phyloP scores from a whole-genome alignment of 2,113 vertebrate genomes.

The Nannospalax galili region DNA sequence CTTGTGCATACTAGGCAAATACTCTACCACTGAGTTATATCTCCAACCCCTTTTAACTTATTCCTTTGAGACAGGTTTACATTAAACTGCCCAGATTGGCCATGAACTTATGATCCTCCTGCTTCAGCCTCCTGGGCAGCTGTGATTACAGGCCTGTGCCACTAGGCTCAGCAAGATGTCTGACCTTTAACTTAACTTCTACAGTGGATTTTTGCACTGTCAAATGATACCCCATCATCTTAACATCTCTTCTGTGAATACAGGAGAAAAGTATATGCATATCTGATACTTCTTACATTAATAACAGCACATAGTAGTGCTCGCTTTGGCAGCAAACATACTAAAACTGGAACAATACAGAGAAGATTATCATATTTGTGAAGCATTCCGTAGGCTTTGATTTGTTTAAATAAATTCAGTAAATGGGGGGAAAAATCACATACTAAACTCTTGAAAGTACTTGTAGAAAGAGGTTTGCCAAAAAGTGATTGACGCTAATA shows the following conservation, averaged over 20 bases:
- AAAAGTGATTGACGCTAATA: slow-evolving; percentile 30
- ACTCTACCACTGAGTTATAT: not conserved
- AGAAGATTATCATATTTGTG: too few relatives aligned
- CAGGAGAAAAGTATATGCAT: not conserved
- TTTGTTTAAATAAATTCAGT: not conserved
- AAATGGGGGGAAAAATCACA: not conserved
- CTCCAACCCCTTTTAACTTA: not conserved
- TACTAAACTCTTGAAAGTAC: slow-evolving; percentile 29
- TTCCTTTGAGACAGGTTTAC: not conserved
- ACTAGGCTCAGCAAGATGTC: not conserved
- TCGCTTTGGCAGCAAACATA: too few relatives aligned
- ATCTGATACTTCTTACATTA: slow-evolving; percentile 3
- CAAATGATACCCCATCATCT: not conserved
- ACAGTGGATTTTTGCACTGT: not conserved
- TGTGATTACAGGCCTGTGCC: not conserved
- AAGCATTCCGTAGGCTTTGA: too few relatives aligned
- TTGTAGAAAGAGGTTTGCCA: not conserved
- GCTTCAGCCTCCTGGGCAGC: not conserved
- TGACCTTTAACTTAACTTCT: not conserved
- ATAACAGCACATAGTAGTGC: too few relatives aligned
- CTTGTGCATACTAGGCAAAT: not conserved
- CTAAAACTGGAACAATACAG: too few relatives aligned
- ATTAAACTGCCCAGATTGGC: not conserved
- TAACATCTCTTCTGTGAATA: slow-evolving; percentile 12
- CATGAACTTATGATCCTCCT: not conserved